phyloP scores from a whole-genome alignment of 2,113 vertebrate species.

The Gymnorhina tibicen region DNA sequence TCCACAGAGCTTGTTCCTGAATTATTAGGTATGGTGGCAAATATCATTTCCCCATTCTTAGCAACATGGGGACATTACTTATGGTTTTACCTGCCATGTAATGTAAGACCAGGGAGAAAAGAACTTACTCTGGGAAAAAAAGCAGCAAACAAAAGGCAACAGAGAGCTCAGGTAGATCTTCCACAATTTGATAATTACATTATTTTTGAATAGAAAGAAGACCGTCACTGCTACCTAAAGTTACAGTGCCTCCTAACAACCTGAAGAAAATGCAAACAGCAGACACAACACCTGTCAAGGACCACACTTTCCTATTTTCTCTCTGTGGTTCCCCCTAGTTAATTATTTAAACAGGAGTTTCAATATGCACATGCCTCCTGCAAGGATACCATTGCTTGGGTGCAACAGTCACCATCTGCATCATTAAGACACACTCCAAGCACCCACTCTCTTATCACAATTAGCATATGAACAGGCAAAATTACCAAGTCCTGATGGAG shows the following conservation, averaged over 20 bases:
- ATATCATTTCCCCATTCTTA: background rate
- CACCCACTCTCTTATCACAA: background rate
- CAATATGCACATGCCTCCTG: background rate
- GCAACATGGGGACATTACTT: background rate
- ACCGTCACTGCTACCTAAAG: background rate
- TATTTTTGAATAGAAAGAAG: background rate
- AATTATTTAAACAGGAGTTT: background rate
- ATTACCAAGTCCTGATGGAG: background rate
- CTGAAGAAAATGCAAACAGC: background rate
- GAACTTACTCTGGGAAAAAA: background rate
- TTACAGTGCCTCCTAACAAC: background rate
- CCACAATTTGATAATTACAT: background rate
- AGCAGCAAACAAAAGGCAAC: background rate
- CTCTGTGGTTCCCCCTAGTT: background rate
- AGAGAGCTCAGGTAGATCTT: background rate
- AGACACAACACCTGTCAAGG: background rate
- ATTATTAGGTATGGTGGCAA: background rate
- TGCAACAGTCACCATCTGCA: background rate
- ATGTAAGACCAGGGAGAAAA: background rate
- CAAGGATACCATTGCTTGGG: background rate
- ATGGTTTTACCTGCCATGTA: background rate
- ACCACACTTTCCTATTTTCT: background rate
- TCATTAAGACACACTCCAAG: background rate
- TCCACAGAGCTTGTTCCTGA: background rate
- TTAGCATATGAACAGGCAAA: background rate